Evolutionary conservation across 2,888 invertebrate species (phyloP).

Genomic region (Sthenelais limicola): DNA sequence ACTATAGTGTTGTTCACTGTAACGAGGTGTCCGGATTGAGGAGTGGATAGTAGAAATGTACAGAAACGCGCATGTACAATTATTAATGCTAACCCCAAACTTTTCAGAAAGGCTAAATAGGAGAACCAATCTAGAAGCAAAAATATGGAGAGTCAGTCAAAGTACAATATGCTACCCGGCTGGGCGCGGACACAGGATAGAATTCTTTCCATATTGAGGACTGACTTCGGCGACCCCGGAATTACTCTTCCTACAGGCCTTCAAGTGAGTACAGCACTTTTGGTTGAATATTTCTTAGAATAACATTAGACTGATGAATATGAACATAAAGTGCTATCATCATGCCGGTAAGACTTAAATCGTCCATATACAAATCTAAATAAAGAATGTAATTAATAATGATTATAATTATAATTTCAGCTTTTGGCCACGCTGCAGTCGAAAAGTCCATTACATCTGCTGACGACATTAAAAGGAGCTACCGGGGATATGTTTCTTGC

Average conservation of each 20-base stretch:
- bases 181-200: conserved; percentile 1
- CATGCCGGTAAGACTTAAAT: background rate
- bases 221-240: background rate
- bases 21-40: no score
- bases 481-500: conserved; percentile 8
- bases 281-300: background rate
- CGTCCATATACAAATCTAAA: background rate
- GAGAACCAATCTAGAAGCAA: no score
- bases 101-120: no score
- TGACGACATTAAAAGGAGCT: background rate
- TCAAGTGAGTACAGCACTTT: background rate
- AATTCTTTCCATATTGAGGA: background rate
- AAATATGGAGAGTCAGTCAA: no score
- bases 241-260: conserved; percentile 5
- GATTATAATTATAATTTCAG: background rate
- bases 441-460: background rate
- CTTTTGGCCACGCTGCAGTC: background rate
- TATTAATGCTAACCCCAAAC: no score
- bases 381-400: background rate
- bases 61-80: no score
- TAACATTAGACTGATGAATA: no score
- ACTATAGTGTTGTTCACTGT: no score
- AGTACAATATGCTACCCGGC: conserved; percentile 6
- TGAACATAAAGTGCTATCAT: background rate
- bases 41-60: no score